Evolutionary conservation across 2,888 invertebrate species (phyloP), one percentile per base, ranked within the genome.

Genomic region (Standfussiana lucernea): DNA sequence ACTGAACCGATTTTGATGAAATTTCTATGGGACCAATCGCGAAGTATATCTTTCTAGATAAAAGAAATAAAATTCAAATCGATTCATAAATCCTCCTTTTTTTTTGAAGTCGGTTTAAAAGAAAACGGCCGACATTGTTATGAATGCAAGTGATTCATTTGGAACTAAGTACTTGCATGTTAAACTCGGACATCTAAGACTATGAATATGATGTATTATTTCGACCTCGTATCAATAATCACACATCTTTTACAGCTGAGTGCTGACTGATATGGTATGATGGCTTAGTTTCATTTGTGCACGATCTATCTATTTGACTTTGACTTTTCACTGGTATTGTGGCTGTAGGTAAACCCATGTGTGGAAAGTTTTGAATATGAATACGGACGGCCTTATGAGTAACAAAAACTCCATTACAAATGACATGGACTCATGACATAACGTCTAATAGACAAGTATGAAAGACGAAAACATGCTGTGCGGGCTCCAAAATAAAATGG

Each of bases 61-160:
- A n/a, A n/a, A n/a, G n/a, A n/a, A n/a, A n/a, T n/a, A n/a, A n/a
- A n/a, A n/a, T n/a, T n/a, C n/a, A n/a, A n/a, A n/a, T n/a, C n/a
- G n/a, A n/a, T n/a, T n/a, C n/a, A n/a, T n/a, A n/a, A n/a, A n/a
- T n/a, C n/a, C n/a, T n/a, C n/a, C n/a, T n/a, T n/a, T n/a, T n/a
- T n/a, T n/a, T n/a, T n/a, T n/a, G n/a, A n/a, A n/a, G n/a, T n/a
- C n/a, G n/a, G n/a, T n/a, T n/a, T n/a, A n/a, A n/a, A 73, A 64
- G 32, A 53, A 80, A 56, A 64, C 10, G 7, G 47, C 69, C 4
- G 37, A 72, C 24, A 45, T 64, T 70, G 45, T 68, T 45, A 70
- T 50, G 50, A 77, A 74, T 79, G 62, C 50, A 62, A 75, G 59
- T 68, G 67, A 74, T 72, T 72, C 68, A 82, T 71, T 71, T 56